A percentile compares a stretch with the other conserved stretches of the same genome.
phyloP scores from a whole-genome alignment of 2,797 vertebrate species.

The Adrianichthys oophorus region DNA sequence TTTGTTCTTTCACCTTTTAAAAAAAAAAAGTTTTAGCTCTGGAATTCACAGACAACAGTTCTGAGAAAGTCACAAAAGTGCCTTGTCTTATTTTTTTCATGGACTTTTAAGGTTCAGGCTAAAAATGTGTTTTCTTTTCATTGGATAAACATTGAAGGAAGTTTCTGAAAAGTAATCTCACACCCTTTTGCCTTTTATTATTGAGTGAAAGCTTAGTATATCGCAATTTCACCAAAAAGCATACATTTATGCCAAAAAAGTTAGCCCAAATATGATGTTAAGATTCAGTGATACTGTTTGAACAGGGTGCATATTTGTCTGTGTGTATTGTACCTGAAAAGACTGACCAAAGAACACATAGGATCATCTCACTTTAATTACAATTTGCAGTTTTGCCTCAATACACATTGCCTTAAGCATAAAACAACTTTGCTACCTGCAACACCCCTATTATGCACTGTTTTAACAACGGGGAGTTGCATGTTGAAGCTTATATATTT shows the following conservation, averaged over 20 bases:
- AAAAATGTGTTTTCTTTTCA: constrained; percentile 3
- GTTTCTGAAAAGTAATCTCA: constrained; percentile 9
- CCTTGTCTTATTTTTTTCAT: constrained; percentile 26
- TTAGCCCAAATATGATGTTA: background rate
- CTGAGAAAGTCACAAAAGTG: constrained; percentile 16
- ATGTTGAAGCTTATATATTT: constrained; percentile 37
- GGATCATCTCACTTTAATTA: constrained; percentile 64
- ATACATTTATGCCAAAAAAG: constrained; percentile 11
- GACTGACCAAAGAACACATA: constrained; percentile 13
- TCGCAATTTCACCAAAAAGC: constrained; percentile 8
- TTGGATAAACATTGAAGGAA: background rate
- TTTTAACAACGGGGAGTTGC: constrained; percentile 30
- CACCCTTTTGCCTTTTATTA: constrained; percentile 14
- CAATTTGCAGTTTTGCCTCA: constrained; percentile 37
- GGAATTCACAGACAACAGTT: background rate
- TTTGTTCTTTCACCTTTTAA: too few species aligned
- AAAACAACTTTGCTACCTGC: constrained; percentile 22
- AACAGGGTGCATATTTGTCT: constrained; percentile 23
- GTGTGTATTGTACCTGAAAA: constrained; percentile 24
- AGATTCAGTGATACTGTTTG: constrained; percentile 11
- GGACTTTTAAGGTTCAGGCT: constrained; percentile 1
- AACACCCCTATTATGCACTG: constrained; percentile 63
- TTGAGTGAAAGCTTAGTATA: constrained; percentile 4
- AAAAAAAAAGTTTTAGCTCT: background rate
- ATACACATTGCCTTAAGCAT: constrained; percentile 49